Evolutionary conservation across 2,888 invertebrate species (phyloP).

Genomic region (Notocelia uddmanniana): DNA sequence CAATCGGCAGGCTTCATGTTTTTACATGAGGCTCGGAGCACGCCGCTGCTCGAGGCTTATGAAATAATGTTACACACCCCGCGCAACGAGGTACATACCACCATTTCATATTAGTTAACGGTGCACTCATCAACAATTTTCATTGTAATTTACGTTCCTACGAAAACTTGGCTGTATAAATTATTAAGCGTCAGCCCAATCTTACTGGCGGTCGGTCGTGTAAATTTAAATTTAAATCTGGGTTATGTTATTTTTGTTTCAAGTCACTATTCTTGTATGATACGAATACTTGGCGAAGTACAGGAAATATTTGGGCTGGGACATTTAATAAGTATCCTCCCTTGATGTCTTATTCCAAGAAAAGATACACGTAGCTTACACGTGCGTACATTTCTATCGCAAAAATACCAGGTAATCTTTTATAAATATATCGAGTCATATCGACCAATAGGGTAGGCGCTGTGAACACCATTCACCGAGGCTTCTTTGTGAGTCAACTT

Average conservation of each 20-base stretch:
- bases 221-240: slow-evolving; percentile 4
- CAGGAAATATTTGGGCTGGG: not conserved
- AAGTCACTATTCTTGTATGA: slow-evolving; percentile 1
- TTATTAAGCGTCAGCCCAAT: slow-evolving; percentile 58
- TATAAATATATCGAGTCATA: not conserved
- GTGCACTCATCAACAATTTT: slow-evolving; percentile 59
- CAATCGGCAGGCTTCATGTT: slow-evolving; percentile 78
- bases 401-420: not conserved
- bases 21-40: slow-evolving; percentile 74
- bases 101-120: slow-evolving; percentile 53
- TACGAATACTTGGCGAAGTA: not conserved
- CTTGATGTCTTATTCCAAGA: not conserved
- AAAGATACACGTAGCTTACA: not conserved
- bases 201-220: slow-evolving; percentile 47
- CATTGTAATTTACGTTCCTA: slow-evolving; percentile 62
- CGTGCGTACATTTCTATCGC: not conserved
- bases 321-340: not conserved
- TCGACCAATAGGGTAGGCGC: not conserved
- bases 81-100: slow-evolving; percentile 58
- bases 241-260: slow-evolving; percentile 14
- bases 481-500: not conserved
- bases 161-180: slow-evolving; percentile 61
- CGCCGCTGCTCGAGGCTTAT: slow-evolving; percentile 65
- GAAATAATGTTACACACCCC: slow-evolving; percentile 68
- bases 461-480: not conserved